Conservation (phyloP, 2,113 vertebrate genomes). For the Phoxinus phoxinus region DNA sequence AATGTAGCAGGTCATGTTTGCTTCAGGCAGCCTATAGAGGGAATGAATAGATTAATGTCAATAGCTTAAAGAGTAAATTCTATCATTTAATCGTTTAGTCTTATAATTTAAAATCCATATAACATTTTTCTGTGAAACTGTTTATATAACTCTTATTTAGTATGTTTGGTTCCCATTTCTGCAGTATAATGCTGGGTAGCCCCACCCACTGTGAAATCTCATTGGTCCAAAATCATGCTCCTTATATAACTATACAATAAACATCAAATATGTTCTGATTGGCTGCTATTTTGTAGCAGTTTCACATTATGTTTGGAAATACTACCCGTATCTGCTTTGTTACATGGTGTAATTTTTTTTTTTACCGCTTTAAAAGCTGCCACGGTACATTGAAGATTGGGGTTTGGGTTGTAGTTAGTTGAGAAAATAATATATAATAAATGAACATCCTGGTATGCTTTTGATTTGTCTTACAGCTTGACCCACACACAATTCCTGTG, state of each 20-base stretch:
- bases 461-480: not conserved
- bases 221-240: not conserved
- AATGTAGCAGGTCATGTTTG: conserved; percentile 7
- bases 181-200: not conserved
- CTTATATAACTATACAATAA: not conserved
- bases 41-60: not conserved
- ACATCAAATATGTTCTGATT: not conserved
- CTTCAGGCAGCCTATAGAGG: conserved; percentile 8
- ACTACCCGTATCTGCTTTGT: not conserved
- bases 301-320: not conserved
- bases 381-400: not conserved
- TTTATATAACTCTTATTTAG: not conserved
- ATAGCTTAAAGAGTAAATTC: not conserved
- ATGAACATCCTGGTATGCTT: not conserved
- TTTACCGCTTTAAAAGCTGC: not conserved
- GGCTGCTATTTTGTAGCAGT: not conserved
- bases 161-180: not conserved
- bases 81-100: too few relatives aligned
- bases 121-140: too few relatives aligned
- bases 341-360: not conserved
- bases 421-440: not conserved
- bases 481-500: not conserved
- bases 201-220: not conserved
- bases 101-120: too few relatives aligned
- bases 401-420: not conserved